Percentiles rank a stretch among this genome's conserved stretches.
These are phyloP conservation scores for Euzetes globulus DNA, from an alignment of 2,888 invertebrate genomes.

Conservation along the genomic window DNA sequence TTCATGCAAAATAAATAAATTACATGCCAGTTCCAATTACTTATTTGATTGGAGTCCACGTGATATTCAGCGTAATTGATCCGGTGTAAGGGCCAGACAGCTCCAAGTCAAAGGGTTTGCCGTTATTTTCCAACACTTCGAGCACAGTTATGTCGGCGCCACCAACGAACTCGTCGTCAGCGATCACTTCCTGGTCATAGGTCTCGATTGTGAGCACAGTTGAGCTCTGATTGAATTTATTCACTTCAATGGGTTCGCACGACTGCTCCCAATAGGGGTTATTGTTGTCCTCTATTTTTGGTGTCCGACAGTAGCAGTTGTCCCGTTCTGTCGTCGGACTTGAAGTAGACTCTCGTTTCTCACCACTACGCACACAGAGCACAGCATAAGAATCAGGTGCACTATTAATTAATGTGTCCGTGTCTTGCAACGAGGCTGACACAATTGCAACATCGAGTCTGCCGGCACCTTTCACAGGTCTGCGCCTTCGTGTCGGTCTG, in stretches of 20 bases:
- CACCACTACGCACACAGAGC: background rate
- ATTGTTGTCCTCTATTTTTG: background rate
- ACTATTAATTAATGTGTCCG: background rate
- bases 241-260: background rate
- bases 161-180: background rate
- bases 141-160: background rate
- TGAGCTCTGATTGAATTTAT: constrained; percentile 6
- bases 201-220: background rate
- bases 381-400: background rate
- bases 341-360: background rate
- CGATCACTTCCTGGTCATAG: background rate
- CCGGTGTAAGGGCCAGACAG: background rate
- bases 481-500: background rate
- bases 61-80: background rate
- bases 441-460: background rate
- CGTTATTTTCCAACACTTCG: background rate
- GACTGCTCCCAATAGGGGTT: background rate
- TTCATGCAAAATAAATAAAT: too few relatives aligned
- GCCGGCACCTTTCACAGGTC: background rate
- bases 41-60: constrained; percentile 4
- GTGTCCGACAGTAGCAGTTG: constrained; percentile 4
- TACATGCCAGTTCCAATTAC: too few relatives aligned
- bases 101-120: background rate
- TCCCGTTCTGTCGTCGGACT: background rate
- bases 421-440: background rate